phyloP scores from a whole-genome alignment of 2,113 vertebrate genomes.

The Tupaia chinensis region DNA sequence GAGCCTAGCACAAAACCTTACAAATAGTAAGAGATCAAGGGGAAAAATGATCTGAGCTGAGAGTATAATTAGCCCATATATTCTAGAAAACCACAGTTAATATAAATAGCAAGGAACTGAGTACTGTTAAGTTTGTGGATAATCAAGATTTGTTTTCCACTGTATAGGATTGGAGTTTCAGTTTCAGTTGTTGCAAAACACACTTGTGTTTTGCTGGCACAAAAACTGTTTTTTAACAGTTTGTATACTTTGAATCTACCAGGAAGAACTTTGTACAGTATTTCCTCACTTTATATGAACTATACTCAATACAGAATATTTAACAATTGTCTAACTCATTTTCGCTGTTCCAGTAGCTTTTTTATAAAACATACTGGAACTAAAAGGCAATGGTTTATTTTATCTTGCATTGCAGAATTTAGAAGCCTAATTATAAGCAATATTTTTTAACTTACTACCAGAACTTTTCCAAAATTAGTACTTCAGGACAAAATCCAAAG shows the following conservation, averaged over 20 bases:
- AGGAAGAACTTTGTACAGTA: neutral
- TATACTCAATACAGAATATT: neutral
- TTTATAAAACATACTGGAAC: neutral
- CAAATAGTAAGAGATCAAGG: neutral
- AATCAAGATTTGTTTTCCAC: neutral
- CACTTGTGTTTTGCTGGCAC: neutral
- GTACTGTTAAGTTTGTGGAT: neutral
- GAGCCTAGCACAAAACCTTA: neutral
- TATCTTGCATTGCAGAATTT: neutral
- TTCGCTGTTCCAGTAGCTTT: neutral
- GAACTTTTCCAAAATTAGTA: neutral
- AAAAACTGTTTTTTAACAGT: neutral
- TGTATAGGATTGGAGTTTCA: neutral
- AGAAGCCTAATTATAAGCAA: neutral
- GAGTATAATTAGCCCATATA: neutral
- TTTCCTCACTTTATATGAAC: neutral
- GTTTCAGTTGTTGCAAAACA: slow-evolving; percentile 7
- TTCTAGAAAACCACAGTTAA: neutral
- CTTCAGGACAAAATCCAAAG: neutral
- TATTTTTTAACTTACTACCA: neutral
- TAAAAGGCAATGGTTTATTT: neutral
- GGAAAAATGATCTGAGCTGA: neutral
- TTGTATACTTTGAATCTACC: neutral
- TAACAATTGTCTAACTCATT: neutral
- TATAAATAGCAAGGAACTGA: neutral